A percentile compares a stretch with the other conserved stretches of the same genome.
These are phyloP conservation scores for Tetrapedia diversipes DNA, from an alignment of 2,888 invertebrate genomes.

Conservation along the genomic window DNA sequence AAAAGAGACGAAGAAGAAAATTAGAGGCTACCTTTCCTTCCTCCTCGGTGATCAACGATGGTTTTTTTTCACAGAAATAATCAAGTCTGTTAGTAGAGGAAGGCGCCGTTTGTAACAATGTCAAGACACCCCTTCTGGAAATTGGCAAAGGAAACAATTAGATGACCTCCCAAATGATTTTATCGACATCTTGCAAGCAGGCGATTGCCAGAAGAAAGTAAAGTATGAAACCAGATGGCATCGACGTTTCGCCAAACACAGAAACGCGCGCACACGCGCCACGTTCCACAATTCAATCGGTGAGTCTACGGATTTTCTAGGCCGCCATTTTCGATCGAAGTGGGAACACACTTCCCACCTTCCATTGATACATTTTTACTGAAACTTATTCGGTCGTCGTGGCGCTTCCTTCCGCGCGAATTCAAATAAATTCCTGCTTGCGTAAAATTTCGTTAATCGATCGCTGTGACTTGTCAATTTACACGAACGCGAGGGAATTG, in stretches of 20 bases:
- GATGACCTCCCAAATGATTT: constrained; percentile 65
- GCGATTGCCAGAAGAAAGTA: constrained; percentile 20
- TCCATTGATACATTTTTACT: constrained; percentile 14
- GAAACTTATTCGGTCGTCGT: constrained; percentile 14
- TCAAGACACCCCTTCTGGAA: constrained; percentile 34
- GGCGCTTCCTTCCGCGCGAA: no score
- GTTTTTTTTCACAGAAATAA: constrained; percentile 2
- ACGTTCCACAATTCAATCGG: constrained; percentile 50
- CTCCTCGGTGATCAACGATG: neutral
- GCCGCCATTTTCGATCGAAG: neutral
- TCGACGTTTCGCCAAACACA: constrained; percentile 43
- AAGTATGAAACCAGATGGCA: constrained; percentile 56
- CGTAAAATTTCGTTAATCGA: constrained; percentile 6
- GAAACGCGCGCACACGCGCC: no score
- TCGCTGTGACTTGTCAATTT: constrained; percentile 4
- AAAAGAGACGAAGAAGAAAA: neutral
- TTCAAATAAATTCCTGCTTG: no score
- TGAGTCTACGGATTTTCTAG: constrained; percentile 36
- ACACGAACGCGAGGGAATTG: constrained; percentile 5
- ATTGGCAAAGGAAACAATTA: constrained; percentile 63
- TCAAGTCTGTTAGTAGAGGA: neutral
- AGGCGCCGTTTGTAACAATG: constrained; percentile 59
- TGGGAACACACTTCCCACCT: no score
- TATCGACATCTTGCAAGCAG: constrained; percentile 55
- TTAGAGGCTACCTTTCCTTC: neutral